These are phyloP conservation scores for Oplegnathus fasciatus DNA, from an alignment of 2,113 vertebrate genomes.

Conservation along the genomic window DNA sequence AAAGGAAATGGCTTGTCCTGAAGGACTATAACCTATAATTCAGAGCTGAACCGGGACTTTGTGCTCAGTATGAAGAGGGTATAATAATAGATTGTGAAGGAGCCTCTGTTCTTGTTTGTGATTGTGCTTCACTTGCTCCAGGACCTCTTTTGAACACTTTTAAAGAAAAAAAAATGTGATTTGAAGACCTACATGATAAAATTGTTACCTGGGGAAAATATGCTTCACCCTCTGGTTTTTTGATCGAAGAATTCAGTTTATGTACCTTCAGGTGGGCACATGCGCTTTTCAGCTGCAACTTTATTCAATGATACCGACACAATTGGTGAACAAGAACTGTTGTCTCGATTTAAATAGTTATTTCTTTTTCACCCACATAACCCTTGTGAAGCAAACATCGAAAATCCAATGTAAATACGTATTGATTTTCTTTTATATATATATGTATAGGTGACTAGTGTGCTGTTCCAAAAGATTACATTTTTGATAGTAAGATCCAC, in stretches of 20 bases:
- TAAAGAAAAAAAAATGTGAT: slow-evolving; percentile 63
- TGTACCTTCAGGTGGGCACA: slow-evolving; percentile 60
- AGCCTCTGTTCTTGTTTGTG: slow-evolving; percentile 65
- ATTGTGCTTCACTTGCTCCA: slow-evolving; percentile 68
- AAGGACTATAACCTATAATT: slow-evolving; percentile 65
- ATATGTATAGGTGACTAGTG: slow-evolving; percentile 86
- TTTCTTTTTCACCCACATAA: slow-evolving; percentile 65
- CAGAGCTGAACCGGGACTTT: slow-evolving; percentile 55
- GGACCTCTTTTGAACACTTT: slow-evolving; percentile 76
- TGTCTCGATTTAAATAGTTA: slow-evolving; percentile 53
- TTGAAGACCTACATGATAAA: slow-evolving; percentile 65
- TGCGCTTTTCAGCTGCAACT: slow-evolving; percentile 72
- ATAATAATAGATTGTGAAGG: slow-evolving; percentile 59
- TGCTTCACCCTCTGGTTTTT: slow-evolving; percentile 51
- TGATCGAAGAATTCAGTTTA: slow-evolving; percentile 57
- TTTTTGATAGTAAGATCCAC: slow-evolving; percentile 80
- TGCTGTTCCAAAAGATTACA: slow-evolving; percentile 81
- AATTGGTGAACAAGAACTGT: slow-evolving; percentile 65
- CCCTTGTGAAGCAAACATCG: slow-evolving; percentile 64
- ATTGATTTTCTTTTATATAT: slow-evolving; percentile 81
- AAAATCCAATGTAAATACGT: slow-evolving; percentile 84
- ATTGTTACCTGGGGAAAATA: slow-evolving; percentile 62
- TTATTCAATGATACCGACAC: slow-evolving; percentile 65
- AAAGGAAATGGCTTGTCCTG: slow-evolving; percentile 36
- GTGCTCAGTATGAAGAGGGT: slow-evolving; percentile 58